Conservation (phyloP, 2,113 vertebrate genomes). For the Pedetes capensis region DNA sequence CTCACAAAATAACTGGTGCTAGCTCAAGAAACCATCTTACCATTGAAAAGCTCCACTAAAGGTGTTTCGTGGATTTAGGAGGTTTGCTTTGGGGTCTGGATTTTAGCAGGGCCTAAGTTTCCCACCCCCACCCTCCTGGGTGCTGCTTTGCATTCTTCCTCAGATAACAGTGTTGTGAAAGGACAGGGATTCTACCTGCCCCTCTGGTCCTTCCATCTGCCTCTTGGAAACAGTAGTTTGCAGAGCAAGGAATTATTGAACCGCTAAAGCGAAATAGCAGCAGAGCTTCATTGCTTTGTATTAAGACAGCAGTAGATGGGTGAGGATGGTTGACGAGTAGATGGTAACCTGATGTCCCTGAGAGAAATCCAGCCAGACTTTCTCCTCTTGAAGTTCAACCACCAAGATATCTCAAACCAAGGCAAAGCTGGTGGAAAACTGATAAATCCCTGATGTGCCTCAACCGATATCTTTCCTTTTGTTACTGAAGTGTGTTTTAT, state of each 20-base stretch:
- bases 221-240: slow-evolving; percentile 10
- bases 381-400: background rate
- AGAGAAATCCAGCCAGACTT: background rate
- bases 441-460: slow-evolving; percentile 79
- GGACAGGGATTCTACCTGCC: background rate
- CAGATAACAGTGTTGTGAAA: background rate
- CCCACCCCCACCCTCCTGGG: background rate
- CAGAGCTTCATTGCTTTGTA: background rate
- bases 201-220: slow-evolving; percentile 47
- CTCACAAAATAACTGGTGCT: slow-evolving; percentile 81
- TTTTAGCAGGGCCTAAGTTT: slow-evolving; percentile 29
- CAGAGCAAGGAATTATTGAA: slow-evolving; percentile 10
- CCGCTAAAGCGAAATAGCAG: background rate
- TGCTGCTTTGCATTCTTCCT: slow-evolving; percentile 35
- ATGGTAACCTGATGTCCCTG: background rate
- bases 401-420: background rate
- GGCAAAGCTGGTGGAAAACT: slow-evolving; percentile 48
- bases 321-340: background rate
- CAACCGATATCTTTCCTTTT: slow-evolving; percentile 78
- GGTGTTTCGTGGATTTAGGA: slow-evolving; percentile 35
- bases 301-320: background rate
- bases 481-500: slow-evolving; percentile 81
- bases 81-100: slow-evolving; percentile 3
- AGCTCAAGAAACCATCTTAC: slow-evolving; percentile 67
- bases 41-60: slow-evolving; percentile 48